Conservation (phyloP, 35 echinoderm and acorn worm genomes). For the Eucidaris tribuloides region DNA sequence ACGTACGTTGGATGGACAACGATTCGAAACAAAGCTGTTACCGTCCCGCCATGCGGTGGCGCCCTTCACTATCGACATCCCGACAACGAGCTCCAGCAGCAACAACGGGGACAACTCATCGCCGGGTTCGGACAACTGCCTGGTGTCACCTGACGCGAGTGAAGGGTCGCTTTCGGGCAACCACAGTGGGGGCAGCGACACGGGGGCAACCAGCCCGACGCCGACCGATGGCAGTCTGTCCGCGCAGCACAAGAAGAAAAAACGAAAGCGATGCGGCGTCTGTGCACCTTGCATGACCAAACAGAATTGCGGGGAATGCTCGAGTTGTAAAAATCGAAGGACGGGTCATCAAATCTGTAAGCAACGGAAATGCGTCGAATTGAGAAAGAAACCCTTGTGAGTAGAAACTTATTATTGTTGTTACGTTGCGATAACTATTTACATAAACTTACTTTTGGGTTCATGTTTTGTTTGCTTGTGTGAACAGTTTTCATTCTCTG, state of each 20-base stretch:
- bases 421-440: too few relatives aligned
- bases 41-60: not conserved
- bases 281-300: conserved; percentile 94
- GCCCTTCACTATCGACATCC: conserved; percentile 43
- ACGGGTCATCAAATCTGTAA: conserved; percentile 99
- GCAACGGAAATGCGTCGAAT: conserved; percentile 83
- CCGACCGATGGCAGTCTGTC: conserved; percentile 1
- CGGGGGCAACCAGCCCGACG: conserved; percentile 61
- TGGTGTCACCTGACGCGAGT: conserved; percentile 57
- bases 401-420: conserved; percentile 1
- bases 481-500: too few relatives aligned
- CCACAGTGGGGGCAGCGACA: conserved; percentile 65
- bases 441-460: too few relatives aligned
- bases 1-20: not conserved
- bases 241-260: conserved; percentile 87
- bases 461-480: too few relatives aligned
- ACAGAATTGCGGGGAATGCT: conserved; percentile 97
- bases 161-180: conserved; percentile 69
- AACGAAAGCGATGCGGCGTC: conserved; percentile 86
- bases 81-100: not conserved
- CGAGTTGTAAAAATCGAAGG: conserved; percentile 92
- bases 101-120: not conserved
- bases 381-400: conserved; percentile 90
- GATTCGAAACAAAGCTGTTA: not conserved
- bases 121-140: conserved; percentile 50